Base-by-base conservation (phyloP, 2,888 invertebrate species). In the Thymelicus sylvestris region DNA sequence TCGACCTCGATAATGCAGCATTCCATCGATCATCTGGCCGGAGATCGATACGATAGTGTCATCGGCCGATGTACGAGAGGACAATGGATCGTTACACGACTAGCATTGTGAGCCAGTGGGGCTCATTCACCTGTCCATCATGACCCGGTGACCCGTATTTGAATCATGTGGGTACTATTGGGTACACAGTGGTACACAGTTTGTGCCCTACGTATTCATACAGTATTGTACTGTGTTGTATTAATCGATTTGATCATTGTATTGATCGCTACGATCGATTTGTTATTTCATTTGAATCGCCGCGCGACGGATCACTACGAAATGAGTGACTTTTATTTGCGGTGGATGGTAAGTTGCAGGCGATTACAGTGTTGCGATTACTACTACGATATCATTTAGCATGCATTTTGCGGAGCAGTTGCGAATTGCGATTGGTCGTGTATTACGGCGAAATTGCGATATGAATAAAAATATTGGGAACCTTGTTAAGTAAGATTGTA, bases 21-120 rank as follows among this genome's bases (percentile, higher is more conserved):
- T 44, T 44, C 39, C 52, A 85, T 86, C 85, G 78, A 85, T 83
- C 80, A 81, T 75, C 48, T 74, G 73, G 76, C 77, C 79, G 81
- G 80, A 82, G 86, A 87, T 86, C 71, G 76, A 78, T 76, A 74
- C 75, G 86, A 88, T 89, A 86, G 79, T 78, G 85, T 84, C 85
- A 77, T 74, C 82, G 77, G 72, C 72, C 76, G 76, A 68, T 24
- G 62, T 38, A 57, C 63, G 63, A 57, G 68, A 68, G 47, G n/a
- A 69, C 68, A 69, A 69, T 69, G 68, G 63, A 44, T 69, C 52
- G 31, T 57, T 69, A 57, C 63, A 44, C 15, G 63, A 68, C 47
- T 55, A 4, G 44, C 63, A 57, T 69, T 69, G 68, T 69, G 63
- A 38, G 68, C n/a, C 68, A 57, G 59, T 66, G 57, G 65, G 66